Conservation (phyloP, 1,140 invertebrate genomes). For the Drosophila subpulchrella region DNA sequence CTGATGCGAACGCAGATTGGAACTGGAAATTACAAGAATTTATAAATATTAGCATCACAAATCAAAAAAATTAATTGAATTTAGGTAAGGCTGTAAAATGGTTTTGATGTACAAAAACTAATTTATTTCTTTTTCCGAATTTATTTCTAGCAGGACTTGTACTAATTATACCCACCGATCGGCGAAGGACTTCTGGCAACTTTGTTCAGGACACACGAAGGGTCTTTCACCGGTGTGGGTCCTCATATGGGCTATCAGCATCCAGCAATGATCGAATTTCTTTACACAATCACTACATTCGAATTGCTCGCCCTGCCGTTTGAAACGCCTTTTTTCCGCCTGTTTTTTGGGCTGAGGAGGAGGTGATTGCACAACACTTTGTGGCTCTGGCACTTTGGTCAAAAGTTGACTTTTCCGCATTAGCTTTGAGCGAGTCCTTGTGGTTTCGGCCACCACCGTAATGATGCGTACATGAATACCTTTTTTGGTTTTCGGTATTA, state of each 20-base stretch:
- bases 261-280: constrained; percentile 88
- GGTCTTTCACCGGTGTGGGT: constrained; percentile 90
- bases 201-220: constrained; percentile 87
- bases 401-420: background rate
- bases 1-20: constrained; percentile 89
- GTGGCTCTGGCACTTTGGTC: background rate
- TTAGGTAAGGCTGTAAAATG: background rate
- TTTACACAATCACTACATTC: constrained; percentile 86
- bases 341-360: background rate
- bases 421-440: background rate
- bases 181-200: constrained; percentile 89
- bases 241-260: constrained; percentile 88
- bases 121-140: too few relatives aligned
- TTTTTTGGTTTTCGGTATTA: background rate
- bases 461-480: constrained; percentile 32
- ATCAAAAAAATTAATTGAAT: background rate
- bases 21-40: constrained; percentile 84
- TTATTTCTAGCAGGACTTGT: too few relatives aligned
- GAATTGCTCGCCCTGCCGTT: constrained; percentile 50
- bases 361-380: background rate
- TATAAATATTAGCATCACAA: background rate
- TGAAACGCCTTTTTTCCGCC: constrained; percentile 49
- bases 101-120: background rate
- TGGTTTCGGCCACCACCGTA: constrained; percentile 22
- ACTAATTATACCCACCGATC: constrained; percentile 86